Percentiles rank a stretch among this genome's conserved stretches.
phyloP scores from a whole-genome alignment of 2,113 vertebrate genomes.

The Crocuta crocuta region DNA sequence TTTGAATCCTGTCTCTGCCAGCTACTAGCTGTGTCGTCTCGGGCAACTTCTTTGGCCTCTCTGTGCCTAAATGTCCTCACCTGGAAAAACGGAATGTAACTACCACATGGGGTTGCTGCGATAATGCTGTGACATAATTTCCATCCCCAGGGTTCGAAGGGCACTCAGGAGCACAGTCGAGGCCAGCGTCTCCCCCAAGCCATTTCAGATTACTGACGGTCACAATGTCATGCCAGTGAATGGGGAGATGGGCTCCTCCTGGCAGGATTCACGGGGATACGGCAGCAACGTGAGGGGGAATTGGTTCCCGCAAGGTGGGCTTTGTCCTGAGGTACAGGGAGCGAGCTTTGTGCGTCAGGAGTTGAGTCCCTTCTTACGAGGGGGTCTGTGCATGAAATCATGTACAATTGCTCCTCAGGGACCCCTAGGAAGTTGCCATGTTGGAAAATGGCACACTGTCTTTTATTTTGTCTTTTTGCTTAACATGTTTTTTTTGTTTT shows the following conservation, averaged over 20 bases:
- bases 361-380: rapidly evolving
- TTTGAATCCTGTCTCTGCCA: background rate
- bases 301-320: background rate
- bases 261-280: background rate
- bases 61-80: background rate
- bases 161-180: no score
- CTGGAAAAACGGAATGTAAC: background rate
- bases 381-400: rapidly evolving
- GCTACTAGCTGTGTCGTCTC: background rate
- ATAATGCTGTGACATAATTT: rapidly evolving
- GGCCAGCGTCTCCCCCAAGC: background rate
- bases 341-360: background rate
- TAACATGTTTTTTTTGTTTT: no score
- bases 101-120: no score
- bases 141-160: background rate
- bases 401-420: background rate
- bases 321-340: no score
- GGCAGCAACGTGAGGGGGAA: background rate
- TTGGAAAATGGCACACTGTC: background rate
- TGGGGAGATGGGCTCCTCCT: background rate
- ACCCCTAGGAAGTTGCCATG: background rate
- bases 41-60: background rate
- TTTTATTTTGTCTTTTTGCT: background rate
- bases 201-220: background rate
- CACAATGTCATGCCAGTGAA: background rate